phyloP scores from a whole-genome alignment of 2,113 vertebrate species.

The Ancistrus triradiatus region DNA sequence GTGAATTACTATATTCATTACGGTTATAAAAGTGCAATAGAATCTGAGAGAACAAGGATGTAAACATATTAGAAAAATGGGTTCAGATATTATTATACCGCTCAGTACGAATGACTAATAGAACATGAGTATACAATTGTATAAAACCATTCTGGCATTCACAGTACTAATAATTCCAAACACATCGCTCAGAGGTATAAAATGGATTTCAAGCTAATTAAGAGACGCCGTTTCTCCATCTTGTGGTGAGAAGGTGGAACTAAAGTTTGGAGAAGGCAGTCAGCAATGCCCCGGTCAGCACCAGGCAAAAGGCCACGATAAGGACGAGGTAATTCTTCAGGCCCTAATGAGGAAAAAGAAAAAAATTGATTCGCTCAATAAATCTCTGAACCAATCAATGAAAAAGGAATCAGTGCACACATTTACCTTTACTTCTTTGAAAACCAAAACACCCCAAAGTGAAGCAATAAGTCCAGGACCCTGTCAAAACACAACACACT shows the following conservation, averaged over 20 bases:
- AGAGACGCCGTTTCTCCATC: neutral
- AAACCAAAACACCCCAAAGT: slow-evolving; percentile 45
- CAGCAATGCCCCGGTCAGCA: slow-evolving; percentile 71
- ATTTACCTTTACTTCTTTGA: slow-evolving; percentile 49
- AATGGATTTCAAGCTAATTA: neutral
- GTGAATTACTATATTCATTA: too few relatives aligned
- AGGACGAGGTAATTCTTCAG: slow-evolving; percentile 69
- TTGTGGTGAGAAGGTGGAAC: slow-evolving; percentile 20
- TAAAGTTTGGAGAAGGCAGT: slow-evolving; percentile 77
- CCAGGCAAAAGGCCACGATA: slow-evolving; percentile 66
- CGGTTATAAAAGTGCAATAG: slow-evolving; percentile 9
- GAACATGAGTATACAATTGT: too few relatives aligned
- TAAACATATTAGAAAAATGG: neutral
- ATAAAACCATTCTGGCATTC: too few relatives aligned
- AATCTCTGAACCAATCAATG: neutral
- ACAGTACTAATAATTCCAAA: too few relatives aligned
- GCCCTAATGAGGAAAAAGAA: slow-evolving; percentile 58
- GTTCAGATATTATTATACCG: too few relatives aligned
- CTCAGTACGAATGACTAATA: too few relatives aligned
- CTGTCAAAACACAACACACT: slow-evolving; percentile 15
- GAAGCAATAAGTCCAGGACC: slow-evolving; percentile 47
- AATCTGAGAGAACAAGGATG: neutral
- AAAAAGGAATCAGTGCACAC: neutral
- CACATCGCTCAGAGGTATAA: neutral
- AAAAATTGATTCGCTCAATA: too few relatives aligned